Conservation (phyloP, 2,888 invertebrate species). For the Rapana venosa region DNA sequence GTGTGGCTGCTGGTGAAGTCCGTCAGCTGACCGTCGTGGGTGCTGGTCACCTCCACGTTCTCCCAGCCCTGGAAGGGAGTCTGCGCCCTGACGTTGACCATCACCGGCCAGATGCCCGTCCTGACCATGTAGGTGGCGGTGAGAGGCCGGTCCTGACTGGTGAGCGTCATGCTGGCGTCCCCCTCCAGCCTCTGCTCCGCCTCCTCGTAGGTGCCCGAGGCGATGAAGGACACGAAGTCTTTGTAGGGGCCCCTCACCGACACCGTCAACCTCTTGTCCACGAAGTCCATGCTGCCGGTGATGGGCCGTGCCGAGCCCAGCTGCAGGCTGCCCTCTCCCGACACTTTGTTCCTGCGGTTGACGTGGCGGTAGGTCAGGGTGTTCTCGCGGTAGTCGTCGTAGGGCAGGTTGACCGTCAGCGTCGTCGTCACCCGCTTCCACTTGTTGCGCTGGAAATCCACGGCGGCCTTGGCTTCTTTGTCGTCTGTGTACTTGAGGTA, state of each 20-base stretch:
- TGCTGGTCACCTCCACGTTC: constrained; percentile 34
- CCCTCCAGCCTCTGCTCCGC: constrained; percentile 43
- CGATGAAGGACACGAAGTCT: constrained; percentile 43
- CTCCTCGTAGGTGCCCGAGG: constrained; percentile 43
- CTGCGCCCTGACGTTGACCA: constrained; percentile 32
- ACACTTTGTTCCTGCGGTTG: constrained; percentile 29
- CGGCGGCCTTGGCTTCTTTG: constrained; percentile 44
- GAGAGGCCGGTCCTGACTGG: constrained; percentile 17
- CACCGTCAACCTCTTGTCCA: constrained; percentile 34
- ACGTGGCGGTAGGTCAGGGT: constrained; percentile 41
- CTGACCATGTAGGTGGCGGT: constrained; percentile 33
- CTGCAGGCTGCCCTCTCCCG: constrained; percentile 34
- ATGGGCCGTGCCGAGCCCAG: constrained; percentile 41
- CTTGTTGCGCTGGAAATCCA: constrained; percentile 36
- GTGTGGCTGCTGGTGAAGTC: constrained; percentile 43
- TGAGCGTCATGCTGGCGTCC: constrained; percentile 27
- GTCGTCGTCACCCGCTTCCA: constrained; percentile 40
- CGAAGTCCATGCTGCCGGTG: constrained; percentile 41
- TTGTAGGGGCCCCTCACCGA: constrained; percentile 46
- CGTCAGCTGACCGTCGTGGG: constrained; percentile 46
- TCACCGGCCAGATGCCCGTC: constrained; percentile 31
- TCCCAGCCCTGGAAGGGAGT: constrained; percentile 39
- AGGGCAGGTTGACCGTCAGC: constrained; percentile 54
- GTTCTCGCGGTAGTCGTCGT: constrained; percentile 50
- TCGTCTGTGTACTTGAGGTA: constrained; percentile 49